A percentile compares a stretch with the other conserved stretches of the same genome.
These are phyloP conservation scores for Lucinisca nassula DNA, from an alignment of 2,888 invertebrate genomes.

Conservation along the genomic window DNA sequence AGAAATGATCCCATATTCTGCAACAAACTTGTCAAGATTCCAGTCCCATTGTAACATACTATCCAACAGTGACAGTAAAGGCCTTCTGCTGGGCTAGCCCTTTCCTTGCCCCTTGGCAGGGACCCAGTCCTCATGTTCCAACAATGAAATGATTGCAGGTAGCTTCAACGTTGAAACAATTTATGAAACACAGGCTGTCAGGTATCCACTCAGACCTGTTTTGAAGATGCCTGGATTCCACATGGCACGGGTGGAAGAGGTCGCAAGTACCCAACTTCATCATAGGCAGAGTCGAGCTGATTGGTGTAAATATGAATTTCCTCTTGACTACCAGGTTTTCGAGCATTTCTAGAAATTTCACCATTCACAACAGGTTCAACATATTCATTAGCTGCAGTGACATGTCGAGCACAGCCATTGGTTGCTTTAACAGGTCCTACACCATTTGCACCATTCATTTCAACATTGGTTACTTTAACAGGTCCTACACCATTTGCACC, in stretches of 20 bases:
- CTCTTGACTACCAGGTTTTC: neutral
- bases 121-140: too few relatives aligned
- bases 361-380: neutral
- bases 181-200: neutral
- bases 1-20: too few relatives aligned
- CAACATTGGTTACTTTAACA: conserved; percentile 31
- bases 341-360: neutral
- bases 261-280: conserved; percentile 24
- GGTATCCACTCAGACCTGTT: neutral
- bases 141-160: neutral
- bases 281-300: conserved; percentile 42
- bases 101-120: too few relatives aligned
- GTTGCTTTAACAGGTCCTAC: conserved; percentile 3
- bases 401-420: neutral
- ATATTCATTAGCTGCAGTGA: neutral
- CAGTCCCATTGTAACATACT: too few relatives aligned
- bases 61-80: too few relatives aligned
- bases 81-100: too few relatives aligned
- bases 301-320: conserved; percentile 69
- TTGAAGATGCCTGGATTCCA: neutral
- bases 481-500: conserved; percentile 33
- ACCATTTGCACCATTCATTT: conserved; percentile 60
- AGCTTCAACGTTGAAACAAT: neutral
- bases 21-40: too few relatives aligned
- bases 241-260: conserved; percentile 53